Percentiles rank a stretch among this genome's conserved stretches.
These are phyloP conservation scores for Sturnira hondurensis DNA, from an alignment of 2,113 vertebrate species.

Conservation along the genomic window DNA sequence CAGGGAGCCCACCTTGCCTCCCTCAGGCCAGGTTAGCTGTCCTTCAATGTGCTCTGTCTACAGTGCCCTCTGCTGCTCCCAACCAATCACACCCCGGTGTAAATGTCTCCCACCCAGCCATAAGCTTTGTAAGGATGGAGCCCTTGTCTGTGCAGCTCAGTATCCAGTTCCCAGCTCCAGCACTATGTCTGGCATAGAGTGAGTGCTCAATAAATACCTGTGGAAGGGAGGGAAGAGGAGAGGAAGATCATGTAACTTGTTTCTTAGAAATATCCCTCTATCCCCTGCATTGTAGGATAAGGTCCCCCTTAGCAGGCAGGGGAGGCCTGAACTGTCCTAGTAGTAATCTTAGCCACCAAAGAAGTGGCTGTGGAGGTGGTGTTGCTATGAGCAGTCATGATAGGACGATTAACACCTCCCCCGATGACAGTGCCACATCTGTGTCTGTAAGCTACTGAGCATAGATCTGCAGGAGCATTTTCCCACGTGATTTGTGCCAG, in stretches of 20 bases:
- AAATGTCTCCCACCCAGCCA: neutral
- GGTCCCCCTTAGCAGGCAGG: neutral
- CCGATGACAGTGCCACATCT: accelerated
- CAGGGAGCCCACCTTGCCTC: neutral
- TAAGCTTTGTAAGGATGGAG: neutral
- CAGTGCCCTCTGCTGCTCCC: neutral
- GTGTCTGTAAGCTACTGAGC: neutral
- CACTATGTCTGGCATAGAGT: neutral
- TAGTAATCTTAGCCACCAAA: neutral
- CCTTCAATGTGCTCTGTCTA: accelerated
- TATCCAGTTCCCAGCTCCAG: neutral
- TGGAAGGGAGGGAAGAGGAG: neutral
- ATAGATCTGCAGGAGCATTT: neutral
- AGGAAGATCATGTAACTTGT: neutral
- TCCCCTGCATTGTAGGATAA: neutral
- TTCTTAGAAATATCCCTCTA: neutral
- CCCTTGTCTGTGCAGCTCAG: neutral
- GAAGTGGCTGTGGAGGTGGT: neutral
- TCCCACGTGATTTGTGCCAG: neutral
- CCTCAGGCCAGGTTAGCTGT: neutral
- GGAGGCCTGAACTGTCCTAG: neutral
- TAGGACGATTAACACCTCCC: neutral
- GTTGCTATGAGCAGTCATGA: accelerated
- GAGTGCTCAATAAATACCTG: neutral
- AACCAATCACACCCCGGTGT: neutral